These are phyloP conservation scores for Thelaira solivaga DNA, from an alignment of 2,888 invertebrate species.

Conservation along the genomic window DNA sequence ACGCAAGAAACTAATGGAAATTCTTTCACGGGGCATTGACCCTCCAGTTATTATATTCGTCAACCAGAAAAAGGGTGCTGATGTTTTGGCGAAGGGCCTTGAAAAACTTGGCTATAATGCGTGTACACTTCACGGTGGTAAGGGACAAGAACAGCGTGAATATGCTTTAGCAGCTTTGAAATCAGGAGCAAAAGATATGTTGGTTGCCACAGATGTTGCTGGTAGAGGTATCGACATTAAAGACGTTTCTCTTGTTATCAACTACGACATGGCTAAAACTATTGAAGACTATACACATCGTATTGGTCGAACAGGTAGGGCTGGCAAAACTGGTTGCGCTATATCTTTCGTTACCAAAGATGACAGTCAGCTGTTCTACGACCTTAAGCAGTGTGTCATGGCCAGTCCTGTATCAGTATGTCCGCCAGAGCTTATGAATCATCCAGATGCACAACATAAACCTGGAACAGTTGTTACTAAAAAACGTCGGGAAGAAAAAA, in stretches of 20 bases:
- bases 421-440: slow-evolving; percentile 97
- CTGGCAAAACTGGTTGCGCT: slow-evolving; percentile 97
- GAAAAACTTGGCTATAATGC: slow-evolving; percentile 98
- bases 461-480: slow-evolving; percentile 97
- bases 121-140: slow-evolving; percentile 98
- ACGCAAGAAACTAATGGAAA: slow-evolving; percentile 95
- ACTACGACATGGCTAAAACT: slow-evolving; percentile 99
- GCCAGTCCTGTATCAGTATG: slow-evolving; percentile 95
- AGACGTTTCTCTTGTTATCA: slow-evolving; percentile 98
- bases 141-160: slow-evolving; percentile 99
- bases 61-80: slow-evolving; percentile 99
- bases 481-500: slow-evolving; percentile 94
- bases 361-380: slow-evolving; percentile 96
- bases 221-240: slow-evolving; percentile 99
- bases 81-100: slow-evolving; percentile 96
- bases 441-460: slow-evolving; percentile 98
- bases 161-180: slow-evolving; percentile 98
- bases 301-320: slow-evolving; percentile 99
- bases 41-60: slow-evolving; percentile 99
- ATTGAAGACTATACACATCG: slow-evolving; percentile 99
- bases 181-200: slow-evolving; percentile 95
- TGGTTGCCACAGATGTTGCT: slow-evolving; percentile 99
- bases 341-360: slow-evolving; percentile 98
- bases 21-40: slow-evolving; percentile 92
- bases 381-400: slow-evolving; percentile 93